These are phyloP conservation scores for Dexiosoma caninum DNA, from an alignment of 2,888 invertebrate species.

Conservation along the genomic window DNA sequence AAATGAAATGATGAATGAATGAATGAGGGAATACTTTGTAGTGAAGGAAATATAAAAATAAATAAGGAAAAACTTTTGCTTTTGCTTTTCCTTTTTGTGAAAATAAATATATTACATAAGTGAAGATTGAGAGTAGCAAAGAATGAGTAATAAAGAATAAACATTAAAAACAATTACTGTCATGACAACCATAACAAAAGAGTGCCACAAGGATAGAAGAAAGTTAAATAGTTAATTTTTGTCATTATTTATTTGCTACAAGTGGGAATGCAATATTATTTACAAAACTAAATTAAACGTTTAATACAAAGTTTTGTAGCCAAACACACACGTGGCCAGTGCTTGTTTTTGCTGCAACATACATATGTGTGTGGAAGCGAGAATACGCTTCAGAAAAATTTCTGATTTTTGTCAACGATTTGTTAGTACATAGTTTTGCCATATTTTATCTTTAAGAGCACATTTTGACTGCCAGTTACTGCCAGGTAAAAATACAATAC, in stretches of 20 bases:
- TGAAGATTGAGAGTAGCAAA: neutral
- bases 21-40: neutral
- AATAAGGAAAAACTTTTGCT: slow-evolving; percentile 1
- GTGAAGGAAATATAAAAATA: neutral
- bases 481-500: too few species aligned
- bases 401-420: too few species aligned
- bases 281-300: too few species aligned
- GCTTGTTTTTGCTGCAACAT: too few species aligned
- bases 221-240: neutral
- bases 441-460: too few species aligned
- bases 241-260: neutral
- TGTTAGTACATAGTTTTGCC: too few species aligned
- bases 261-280: too few species aligned
- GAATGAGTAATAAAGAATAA: neutral
- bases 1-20: neutral
- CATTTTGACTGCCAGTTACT: too few species aligned
- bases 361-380: too few species aligned
- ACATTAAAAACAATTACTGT: slow-evolving; percentile 43
- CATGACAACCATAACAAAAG: slow-evolving; percentile 28
- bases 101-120: slow-evolving; percentile 10
- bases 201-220: neutral
- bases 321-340: too few species aligned
- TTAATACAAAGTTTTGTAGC: too few species aligned
- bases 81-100: neutral
- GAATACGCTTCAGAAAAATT: too few species aligned